Evolutionary conservation across 2,797 vertebrate species (phyloP), one percentile per base, ranked within the genome.

Genomic region (Cyprinella venusta): DNA sequence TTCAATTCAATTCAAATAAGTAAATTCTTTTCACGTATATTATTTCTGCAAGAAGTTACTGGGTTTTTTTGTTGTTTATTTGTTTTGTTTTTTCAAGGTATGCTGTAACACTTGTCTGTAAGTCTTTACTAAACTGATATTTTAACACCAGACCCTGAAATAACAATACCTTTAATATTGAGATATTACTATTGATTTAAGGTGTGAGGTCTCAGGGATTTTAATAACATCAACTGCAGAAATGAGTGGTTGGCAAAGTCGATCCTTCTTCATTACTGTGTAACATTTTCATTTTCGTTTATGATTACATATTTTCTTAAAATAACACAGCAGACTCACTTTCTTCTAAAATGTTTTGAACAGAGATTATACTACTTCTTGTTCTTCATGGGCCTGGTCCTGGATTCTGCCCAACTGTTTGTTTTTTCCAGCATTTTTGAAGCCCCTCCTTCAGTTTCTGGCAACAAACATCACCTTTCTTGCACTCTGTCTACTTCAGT

Each of bases 381-480:
- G 54, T 59, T 38, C 56, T 68, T 67, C 5, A 30, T 56, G 64
- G 33, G 63, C 56, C 76, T 56, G 40, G 50, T 64, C 72, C 71
- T 72, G 56, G 36, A 69, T 81, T 48, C 63, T 79, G 80, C 52
- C 52, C 82, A 64, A 71, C 68, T 89, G 89, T 92, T 91, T 91
- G 87, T 88, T 89, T 88, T 89, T 87, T 87, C 83, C 83, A 80
- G 63, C 85, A 80, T 86, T 92, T 52, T 91, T 91, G 86, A 92
- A 89, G 88, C 86, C 88, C 87, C 52, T 88, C 92, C 89, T 89
- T 92, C 89, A 87, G 86, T 91, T 90, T 92, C 90, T 76, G 87
- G 84, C 89, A 85, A 91, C 90, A 92, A 91, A 91, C 87, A 88
- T 93, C 91, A 88, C 86, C 42, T 80, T 64, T 83, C 86, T 83